Evolutionary conservation across 2,113 vertebrate genomes (phyloP), one percentile per base, ranked within the genome.

Genomic region (Vombatus ursinus): DNA sequence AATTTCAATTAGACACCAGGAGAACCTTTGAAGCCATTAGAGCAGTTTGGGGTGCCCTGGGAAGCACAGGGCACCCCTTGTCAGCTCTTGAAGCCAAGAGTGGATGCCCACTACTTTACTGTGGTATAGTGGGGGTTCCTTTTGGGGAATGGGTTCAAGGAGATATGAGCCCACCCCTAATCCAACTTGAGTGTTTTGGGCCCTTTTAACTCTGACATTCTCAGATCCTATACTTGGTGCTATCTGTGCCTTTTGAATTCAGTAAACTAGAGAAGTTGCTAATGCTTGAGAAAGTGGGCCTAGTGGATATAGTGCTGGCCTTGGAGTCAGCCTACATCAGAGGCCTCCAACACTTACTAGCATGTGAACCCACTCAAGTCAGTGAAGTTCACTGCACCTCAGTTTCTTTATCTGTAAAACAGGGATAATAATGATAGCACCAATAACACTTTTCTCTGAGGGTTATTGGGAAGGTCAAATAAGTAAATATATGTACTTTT

Each of bases 81-180:
- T 68, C 28, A 14, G 28, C 11, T 68, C 61, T 68, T 37, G 31
- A 68, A 37, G 61, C 3, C 31, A 26, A 61, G 28, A 61, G 6
- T 97, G 92, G 96, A 95, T 96, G 94, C 92, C 94, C 89, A 97
- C 96, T 95, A 97, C 95, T 97, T 97, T 96, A 97, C 92, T 93
- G 94, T 93, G 31, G 92, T 0, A 97, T 98, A 98, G 96, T 97
- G 97, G 98, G 95, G 96, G n/a, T 97, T 84, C n/a, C 16, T 84
- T 84, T 44, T n/a, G 68, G 37, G 37, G n/a, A 84, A 84, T 84
- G 16, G 68, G 16, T 84, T 44, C 5, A 44, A 44, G n/a, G 23
- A 44, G 68, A 44, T 8, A 44, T n/a, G 1, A 19, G 37, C n/a
- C 37, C 6, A 84, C 37, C 68, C 37, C n/a, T 44, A 84, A 84